Percentiles rank a stretch among this genome's conserved stretches.
These are phyloP conservation scores for Chondrilla cf. caribensis DNA, from an alignment of 37 sponge, comb jelly and placozoan species.

Conservation along the genomic window DNA sequence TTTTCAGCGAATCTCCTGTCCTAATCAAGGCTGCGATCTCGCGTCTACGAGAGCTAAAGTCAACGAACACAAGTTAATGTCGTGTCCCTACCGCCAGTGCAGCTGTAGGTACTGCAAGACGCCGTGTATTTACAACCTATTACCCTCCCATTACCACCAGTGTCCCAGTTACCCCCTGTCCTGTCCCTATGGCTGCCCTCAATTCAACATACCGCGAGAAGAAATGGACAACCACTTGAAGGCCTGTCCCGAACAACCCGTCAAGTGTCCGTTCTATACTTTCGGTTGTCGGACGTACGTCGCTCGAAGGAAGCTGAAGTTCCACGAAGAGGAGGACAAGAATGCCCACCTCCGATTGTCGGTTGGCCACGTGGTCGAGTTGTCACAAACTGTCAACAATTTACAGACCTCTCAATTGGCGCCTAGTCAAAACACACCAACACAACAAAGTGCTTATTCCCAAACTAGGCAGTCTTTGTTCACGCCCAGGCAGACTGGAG, in stretches of 20 bases:
- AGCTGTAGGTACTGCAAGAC: neutral
- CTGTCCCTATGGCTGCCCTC: neutral
- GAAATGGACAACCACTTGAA: neutral
- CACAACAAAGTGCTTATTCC: too few relatives aligned
- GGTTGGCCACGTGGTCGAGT: too few relatives aligned
- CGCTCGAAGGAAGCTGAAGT: too few relatives aligned
- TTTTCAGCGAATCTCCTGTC: neutral
- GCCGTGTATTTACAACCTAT: neutral
- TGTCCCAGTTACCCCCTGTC: neutral
- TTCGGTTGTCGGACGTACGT: neutral
- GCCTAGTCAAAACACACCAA: too few relatives aligned
- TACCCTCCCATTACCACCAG: neutral
- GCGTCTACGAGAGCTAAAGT: neutral
- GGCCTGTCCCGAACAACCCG: slow-evolving; percentile 2
- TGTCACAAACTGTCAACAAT: too few relatives aligned
- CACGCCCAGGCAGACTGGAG: too few relatives aligned
- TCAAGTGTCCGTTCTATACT: neutral
- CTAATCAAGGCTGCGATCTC: neutral
- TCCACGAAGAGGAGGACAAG: too few relatives aligned
- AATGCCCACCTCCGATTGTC: too few relatives aligned
- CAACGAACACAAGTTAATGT: neutral
- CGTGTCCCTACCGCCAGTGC: neutral
- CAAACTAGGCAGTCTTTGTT: too few relatives aligned
- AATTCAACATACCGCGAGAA: neutral
- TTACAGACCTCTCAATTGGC: too few relatives aligned